Conservation (phyloP, 2,113 vertebrate species). For the Zosterops hypoxanthus region DNA sequence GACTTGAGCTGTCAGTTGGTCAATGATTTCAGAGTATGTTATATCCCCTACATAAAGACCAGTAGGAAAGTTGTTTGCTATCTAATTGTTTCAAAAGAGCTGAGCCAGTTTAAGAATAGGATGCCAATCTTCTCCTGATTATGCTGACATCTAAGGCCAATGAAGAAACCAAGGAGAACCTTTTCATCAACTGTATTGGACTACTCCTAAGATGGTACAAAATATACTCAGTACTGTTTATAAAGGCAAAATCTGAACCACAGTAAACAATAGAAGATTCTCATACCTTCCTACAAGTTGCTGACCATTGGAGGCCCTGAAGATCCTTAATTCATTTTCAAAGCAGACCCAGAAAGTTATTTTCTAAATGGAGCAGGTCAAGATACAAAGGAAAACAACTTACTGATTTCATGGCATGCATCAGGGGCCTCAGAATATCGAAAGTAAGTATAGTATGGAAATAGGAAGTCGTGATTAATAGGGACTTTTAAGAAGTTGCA, state of each 20-base stretch:
- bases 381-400: not conserved
- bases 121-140: not conserved
- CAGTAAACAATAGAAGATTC: not conserved
- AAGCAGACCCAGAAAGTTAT: not conserved
- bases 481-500: not conserved
- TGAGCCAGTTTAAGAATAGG: not conserved
- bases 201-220: not conserved
- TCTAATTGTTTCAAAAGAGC: not conserved
- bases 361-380: not conserved
- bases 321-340: not conserved
- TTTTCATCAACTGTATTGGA: not conserved
- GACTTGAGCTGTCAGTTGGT: not conserved
- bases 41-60: not conserved
- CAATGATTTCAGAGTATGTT: not conserved
- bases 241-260: not conserved
- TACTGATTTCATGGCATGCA: not conserved
- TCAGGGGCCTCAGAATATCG: not conserved
- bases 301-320: not conserved
- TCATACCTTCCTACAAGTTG: not conserved
- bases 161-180: not conserved
- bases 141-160: not conserved
- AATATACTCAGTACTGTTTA: not conserved
- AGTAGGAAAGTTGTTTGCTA: not conserved
- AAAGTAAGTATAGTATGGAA: not conserved
- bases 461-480: not conserved